Conservation (phyloP, 1,140 invertebrate genomes). For the Ectropis grisescens region DNA sequence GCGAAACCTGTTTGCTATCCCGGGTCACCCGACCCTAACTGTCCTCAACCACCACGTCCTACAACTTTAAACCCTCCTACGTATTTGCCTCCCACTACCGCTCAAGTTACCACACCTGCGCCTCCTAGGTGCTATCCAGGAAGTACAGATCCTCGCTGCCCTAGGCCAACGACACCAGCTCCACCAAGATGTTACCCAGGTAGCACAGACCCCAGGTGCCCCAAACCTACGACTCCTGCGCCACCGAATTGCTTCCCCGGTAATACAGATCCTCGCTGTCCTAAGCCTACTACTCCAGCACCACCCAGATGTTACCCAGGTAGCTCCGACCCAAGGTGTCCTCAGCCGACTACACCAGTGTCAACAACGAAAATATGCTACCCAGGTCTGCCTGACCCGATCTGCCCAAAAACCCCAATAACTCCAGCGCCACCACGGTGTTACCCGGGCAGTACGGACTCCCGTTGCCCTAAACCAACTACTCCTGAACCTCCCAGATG, state of each 20-base stretch:
- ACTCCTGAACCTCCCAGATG: slow-evolving; percentile 20
- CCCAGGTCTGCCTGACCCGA: slow-evolving; percentile 8
- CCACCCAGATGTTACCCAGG: slow-evolving; percentile 20
- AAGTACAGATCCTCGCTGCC: slow-evolving; percentile 48
- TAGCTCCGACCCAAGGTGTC: slow-evolving; percentile 6
- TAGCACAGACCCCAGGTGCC: slow-evolving; percentile 1
- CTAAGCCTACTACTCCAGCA: slow-evolving; percentile 16
- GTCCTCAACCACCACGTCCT: slow-evolving; percentile 13
- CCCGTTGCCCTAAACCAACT: slow-evolving; percentile 12
- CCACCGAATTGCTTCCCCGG: slow-evolving; percentile 18
- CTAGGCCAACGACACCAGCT: slow-evolving; percentile 15
- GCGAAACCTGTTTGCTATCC: slow-evolving; percentile 12
- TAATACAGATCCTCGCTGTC: slow-evolving; percentile 9
- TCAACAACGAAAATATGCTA: slow-evolving; percentile 27
- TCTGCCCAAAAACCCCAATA: slow-evolving; percentile 3
- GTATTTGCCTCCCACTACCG: slow-evolving; percentile 18
- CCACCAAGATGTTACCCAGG: slow-evolving; percentile 17
- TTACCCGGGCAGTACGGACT: slow-evolving; percentile 4
- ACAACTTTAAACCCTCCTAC: slow-evolving; percentile 16
- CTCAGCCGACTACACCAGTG: slow-evolving; percentile 30
- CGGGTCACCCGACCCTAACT: slow-evolving; percentile 12
- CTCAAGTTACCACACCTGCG: slow-evolving; percentile 11
- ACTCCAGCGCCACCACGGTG: slow-evolving; percentile 2
- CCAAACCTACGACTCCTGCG: slow-evolving; percentile 18
- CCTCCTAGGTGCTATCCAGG: slow-evolving; percentile 44